Conservation (phyloP, 2,797 vertebrate genomes). For the Coluber constrictor region DNA sequence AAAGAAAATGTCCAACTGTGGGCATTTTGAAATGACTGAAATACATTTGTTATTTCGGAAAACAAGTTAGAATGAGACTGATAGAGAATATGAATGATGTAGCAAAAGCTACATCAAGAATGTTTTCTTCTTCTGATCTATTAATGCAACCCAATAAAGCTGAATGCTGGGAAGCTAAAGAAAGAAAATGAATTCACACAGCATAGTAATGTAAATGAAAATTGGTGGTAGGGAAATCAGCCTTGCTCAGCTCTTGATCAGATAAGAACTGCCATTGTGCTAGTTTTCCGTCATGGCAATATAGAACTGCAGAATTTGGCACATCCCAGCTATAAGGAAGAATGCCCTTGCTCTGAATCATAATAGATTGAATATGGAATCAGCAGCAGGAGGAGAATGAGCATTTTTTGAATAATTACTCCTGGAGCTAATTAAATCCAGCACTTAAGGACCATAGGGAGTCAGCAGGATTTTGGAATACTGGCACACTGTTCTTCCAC, state of each 20-base stretch:
- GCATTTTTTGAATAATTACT: neutral
- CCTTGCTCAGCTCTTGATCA: neutral
- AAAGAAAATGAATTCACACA: neutral
- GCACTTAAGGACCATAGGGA: neutral
- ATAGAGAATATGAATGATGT: neutral
- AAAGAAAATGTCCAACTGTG: neutral
- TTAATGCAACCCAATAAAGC: neutral
- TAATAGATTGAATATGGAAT: neutral
- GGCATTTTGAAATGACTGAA: neutral
- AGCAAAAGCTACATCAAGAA: neutral
- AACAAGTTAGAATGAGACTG: neutral
- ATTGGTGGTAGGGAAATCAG: neutral
- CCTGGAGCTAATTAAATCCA: neutral
- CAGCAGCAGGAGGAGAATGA: neutral
- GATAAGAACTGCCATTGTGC: conserved; percentile 38
- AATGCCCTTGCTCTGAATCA: neutral
- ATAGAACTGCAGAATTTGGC: neutral
- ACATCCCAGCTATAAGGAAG: neutral
- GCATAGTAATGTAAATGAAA: neutral
- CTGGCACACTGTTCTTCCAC: neutral
- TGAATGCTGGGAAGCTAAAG: neutral
- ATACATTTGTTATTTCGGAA: neutral
- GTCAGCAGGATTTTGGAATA: neutral
- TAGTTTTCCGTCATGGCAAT: neutral
- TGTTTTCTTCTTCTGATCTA: neutral